Percentiles rank a stretch among this genome's conserved stretches.
phyloP scores from a whole-genome alignment of 2,113 vertebrate genomes.

The Colaptes auratus region DNA sequence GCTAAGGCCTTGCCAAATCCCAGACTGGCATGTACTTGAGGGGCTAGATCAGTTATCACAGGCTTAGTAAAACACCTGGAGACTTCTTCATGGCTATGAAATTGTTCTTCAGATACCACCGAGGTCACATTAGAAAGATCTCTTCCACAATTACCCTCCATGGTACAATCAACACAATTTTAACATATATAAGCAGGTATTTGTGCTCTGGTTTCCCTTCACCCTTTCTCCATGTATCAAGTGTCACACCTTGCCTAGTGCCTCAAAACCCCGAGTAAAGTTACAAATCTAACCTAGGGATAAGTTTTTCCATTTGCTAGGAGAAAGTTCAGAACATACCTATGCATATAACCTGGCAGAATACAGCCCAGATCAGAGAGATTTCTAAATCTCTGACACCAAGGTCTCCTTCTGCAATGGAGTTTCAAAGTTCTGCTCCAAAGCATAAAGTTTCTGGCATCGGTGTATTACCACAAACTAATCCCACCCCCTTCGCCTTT shows the following conservation, averaged over 20 bases:
- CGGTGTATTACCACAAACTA: background rate
- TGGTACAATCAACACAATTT: background rate
- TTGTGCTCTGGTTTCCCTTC: background rate
- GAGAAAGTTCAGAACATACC: background rate
- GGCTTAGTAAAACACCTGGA: background rate
- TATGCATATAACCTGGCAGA: background rate
- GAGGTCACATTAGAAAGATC: background rate
- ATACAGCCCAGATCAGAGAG: background rate
- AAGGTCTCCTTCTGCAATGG: background rate
- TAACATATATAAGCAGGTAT: background rate
- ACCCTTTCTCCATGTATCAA: background rate
- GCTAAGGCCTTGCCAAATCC: background rate
- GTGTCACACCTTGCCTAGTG: background rate
- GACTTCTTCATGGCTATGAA: background rate
- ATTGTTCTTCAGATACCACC: background rate
- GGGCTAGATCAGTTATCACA: background rate
- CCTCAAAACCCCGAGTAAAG: background rate
- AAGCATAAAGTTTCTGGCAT: background rate
- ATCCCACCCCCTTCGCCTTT: background rate
- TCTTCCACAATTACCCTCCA: background rate
- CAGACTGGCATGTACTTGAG: background rate
- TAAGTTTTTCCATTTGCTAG: background rate
- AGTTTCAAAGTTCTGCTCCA: background rate
- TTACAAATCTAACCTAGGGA: background rate
- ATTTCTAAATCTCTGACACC: background rate